A percentile compares a stretch with the other conserved stretches of the same genome.
phyloP scores from a whole-genome alignment of 2,797 vertebrate genomes.

The Acanthopagrus latus region DNA sequence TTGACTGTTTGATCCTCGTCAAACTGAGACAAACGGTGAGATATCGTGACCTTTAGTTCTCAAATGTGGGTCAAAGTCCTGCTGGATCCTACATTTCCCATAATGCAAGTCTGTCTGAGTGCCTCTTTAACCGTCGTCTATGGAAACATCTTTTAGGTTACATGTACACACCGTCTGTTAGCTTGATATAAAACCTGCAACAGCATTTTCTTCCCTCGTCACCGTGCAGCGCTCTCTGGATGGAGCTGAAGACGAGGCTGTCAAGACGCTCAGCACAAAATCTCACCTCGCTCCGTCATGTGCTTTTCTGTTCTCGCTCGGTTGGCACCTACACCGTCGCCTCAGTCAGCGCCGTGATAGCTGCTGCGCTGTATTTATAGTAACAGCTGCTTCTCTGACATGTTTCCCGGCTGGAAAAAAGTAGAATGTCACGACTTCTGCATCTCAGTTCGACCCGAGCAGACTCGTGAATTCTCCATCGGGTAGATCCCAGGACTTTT shows the following conservation, averaged over 20 bases:
- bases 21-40: too few relatives aligned
- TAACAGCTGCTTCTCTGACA: slow-evolving; percentile 5
- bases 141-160: background rate
- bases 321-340: slow-evolving; percentile 25
- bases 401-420: background rate
- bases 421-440: background rate
- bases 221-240: background rate
- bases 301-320: slow-evolving; percentile 31
- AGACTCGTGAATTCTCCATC: background rate
- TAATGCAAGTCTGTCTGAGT: background rate
- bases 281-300: slow-evolving; percentile 32
- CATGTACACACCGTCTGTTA: background rate
- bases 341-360: slow-evolving; percentile 12
- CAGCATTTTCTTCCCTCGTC: background rate
- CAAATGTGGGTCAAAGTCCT: too few relatives aligned
- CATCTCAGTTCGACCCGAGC: background rate
- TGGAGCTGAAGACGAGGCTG: background rate
- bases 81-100: too few relatives aligned
- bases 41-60: too few relatives aligned
- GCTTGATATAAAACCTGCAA: background rate
- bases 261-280: background rate
- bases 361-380: slow-evolving; percentile 44
- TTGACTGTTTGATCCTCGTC: too few relatives aligned
- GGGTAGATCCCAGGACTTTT: background rate
- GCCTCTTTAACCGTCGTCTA: background rate